These are phyloP conservation scores for Pollenia griseotomentosa DNA, from an alignment of 2,888 invertebrate genomes.

Conservation along the genomic window DNA sequence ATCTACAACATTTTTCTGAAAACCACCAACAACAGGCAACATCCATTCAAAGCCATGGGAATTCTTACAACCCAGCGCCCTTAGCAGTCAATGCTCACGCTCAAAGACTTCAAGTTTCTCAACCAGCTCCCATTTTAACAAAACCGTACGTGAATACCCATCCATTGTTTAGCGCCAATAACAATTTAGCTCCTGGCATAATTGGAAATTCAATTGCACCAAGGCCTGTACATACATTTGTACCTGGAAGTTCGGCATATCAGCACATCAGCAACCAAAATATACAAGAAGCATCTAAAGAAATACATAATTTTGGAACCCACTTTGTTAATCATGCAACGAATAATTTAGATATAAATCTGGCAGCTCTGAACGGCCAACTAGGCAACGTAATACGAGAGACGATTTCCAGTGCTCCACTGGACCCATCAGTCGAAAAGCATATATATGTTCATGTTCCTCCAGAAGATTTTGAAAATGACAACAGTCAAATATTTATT, in stretches of 20 bases:
- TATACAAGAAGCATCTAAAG: slow-evolving; percentile 1
- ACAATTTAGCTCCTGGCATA: slow-evolving; percentile 15
- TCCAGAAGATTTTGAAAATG: slow-evolving; percentile 90
- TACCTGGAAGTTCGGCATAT: background rate
- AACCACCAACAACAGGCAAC: slow-evolving; percentile 12
- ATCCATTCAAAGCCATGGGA: slow-evolving; percentile 10
- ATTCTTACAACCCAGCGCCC: slow-evolving; percentile 2
- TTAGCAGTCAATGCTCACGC: background rate
- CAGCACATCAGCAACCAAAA: slow-evolving; percentile 31
- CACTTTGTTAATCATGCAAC: background rate
- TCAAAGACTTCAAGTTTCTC: slow-evolving; percentile 34
- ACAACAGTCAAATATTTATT: slow-evolving; percentile 82
- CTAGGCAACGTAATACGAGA: slow-evolving; percentile 76
- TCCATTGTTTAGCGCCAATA: background rate
- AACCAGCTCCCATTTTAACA: slow-evolving; percentile 25
- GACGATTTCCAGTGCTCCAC: slow-evolving; percentile 82
- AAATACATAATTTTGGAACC: background rate
- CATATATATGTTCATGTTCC: slow-evolving; percentile 95
- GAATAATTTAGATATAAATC: slow-evolving; percentile 25
- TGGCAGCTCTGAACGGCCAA: slow-evolving; percentile 68
- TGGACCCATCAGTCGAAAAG: slow-evolving; percentile 88
- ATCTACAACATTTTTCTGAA: background rate
- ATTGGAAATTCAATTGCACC: slow-evolving; percentile 28
- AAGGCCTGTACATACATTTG: slow-evolving; percentile 26
- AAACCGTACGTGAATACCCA: slow-evolving; percentile 54